Conservation (phyloP, 2,797 vertebrate genomes). For the Triplophysa yarkandensis region DNA sequence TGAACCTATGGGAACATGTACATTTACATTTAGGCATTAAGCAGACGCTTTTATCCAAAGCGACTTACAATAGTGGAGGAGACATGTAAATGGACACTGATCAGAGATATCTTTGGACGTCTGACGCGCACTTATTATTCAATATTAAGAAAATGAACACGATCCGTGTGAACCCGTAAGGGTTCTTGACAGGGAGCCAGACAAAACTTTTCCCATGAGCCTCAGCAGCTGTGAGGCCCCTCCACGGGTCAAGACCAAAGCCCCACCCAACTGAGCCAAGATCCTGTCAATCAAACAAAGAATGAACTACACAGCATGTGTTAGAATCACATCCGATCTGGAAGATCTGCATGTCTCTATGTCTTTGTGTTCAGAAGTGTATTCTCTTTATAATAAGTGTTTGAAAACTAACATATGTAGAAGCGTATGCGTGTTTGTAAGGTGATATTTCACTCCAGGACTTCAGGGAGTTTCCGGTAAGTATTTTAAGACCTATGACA, state of each 20-base stretch:
- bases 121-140: neutral
- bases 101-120: neutral
- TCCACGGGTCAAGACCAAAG: constrained; percentile 19
- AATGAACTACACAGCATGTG: neutral
- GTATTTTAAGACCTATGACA: constrained; percentile 59
- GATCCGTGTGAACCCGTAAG: constrained; percentile 3
- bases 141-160: constrained; percentile 12
- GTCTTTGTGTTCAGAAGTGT: neutral
- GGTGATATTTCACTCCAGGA: constrained; percentile 35
- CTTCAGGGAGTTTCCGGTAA: constrained; percentile 57
- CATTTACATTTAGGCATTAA: no score
- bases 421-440: constrained; percentile 32
- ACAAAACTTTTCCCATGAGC: constrained; percentile 39
- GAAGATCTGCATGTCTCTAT: neutral
- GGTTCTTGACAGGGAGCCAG: constrained; percentile 32
- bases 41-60: no score
- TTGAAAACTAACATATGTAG: neutral
- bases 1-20: constrained; percentile 11
- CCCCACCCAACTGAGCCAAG: constrained; percentile 29
- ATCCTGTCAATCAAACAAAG: constrained; percentile 26
- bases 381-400: neutral
- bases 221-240: constrained; percentile 35
- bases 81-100: neutral
- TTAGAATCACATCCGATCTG: neutral
- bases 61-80: no score